Evolutionary conservation across 2,888 invertebrate species (phyloP).

Genomic region (Polydrusus tereticollis): DNA sequence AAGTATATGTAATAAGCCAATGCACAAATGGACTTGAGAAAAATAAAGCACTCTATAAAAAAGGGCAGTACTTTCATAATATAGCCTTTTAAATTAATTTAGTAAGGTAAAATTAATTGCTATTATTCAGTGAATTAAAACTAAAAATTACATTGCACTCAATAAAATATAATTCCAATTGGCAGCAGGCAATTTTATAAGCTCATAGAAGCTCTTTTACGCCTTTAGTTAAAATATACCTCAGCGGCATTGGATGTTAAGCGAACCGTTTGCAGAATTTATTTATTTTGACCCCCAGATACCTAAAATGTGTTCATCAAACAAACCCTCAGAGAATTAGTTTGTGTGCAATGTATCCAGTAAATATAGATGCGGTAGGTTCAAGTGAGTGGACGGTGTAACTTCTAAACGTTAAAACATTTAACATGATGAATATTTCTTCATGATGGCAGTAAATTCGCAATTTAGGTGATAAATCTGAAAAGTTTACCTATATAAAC

Average conservation of each 20-base stretch:
- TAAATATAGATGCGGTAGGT: not conserved
- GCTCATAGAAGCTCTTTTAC: not conserved
- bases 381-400: not conserved
- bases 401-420: not conserved
- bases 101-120: too few relatives aligned
- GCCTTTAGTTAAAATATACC: not conserved
- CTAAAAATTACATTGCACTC: not conserved
- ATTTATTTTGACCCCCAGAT: not conserved
- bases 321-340: not conserved
- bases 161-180: not conserved
- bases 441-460: not conserved
- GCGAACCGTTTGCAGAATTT: not conserved
- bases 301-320: conserved; percentile 3
- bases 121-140: too few relatives aligned
- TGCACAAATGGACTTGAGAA: too few relatives aligned
- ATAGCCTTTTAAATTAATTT: too few relatives aligned
- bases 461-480: too few relatives aligned
- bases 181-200: not conserved
- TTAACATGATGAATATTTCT: not conserved
- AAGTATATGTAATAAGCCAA: too few relatives aligned
- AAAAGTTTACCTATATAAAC: too few relatives aligned
- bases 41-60: too few relatives aligned
- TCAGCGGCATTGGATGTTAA: not conserved
- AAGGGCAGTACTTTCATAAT: too few relatives aligned
- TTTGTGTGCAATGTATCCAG: not conserved